Evolutionary conservation across 2,113 vertebrate species (phyloP).

Genomic region (Mustela lutreola): DNA sequence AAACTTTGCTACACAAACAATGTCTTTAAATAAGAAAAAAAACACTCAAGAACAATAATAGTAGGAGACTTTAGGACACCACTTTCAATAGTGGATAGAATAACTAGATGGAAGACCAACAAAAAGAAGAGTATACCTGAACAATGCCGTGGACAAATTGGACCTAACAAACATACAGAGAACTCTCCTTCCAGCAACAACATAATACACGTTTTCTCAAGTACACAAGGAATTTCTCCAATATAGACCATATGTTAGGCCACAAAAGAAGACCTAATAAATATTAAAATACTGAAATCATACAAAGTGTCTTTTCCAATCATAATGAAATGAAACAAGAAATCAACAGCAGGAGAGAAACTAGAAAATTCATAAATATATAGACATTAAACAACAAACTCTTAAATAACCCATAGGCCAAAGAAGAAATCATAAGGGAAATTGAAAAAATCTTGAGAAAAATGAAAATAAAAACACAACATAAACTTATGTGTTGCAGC

Average conservation of each 20-base stretch:
- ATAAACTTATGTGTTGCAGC: background rate
- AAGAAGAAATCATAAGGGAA: background rate
- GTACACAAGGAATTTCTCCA: background rate
- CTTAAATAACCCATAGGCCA: background rate
- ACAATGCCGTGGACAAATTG: background rate
- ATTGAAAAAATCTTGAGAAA: background rate
- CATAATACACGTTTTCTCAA: background rate
- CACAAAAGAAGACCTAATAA: conserved; percentile 25
- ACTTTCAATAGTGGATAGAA: background rate
- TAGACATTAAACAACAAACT: background rate
- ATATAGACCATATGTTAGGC: background rate
- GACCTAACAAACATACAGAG: background rate
- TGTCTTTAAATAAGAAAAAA: background rate
- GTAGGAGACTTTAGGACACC: background rate
- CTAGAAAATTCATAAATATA: background rate
- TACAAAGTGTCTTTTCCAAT: background rate
- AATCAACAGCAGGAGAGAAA: background rate
- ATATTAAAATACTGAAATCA: background rate
- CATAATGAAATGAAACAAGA: background rate
- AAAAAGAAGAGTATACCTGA: background rate
- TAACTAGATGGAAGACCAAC: background rate
- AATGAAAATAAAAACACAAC: conserved; percentile 37
- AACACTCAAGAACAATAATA: background rate
- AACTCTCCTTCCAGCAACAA: background rate
- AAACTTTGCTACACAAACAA: background rate